A percentile compares a stretch with the other conserved stretches of the same genome.
These are phyloP conservation scores for Sebastes steindachneri DNA, from an alignment of 2,797 vertebrate species.

Conservation along the genomic window DNA sequence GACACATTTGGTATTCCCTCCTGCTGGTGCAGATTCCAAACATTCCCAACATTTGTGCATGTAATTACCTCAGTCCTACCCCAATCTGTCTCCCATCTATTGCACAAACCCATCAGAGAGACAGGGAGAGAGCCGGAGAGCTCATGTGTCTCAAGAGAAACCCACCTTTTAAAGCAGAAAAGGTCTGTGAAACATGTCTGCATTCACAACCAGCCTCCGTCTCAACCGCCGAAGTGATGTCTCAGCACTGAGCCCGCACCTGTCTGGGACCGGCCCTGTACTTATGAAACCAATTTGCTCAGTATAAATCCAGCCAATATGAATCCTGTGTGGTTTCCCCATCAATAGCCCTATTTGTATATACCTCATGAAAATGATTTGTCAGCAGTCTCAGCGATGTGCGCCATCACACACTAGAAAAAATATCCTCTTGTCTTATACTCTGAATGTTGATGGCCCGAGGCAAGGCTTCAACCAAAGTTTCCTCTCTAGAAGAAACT, in stretches of 20 bases:
- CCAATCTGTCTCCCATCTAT: slow-evolving; percentile 13
- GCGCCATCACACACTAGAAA: slow-evolving; percentile 31
- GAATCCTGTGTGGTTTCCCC: slow-evolving; percentile 36
- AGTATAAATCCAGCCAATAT: slow-evolving; percentile 23
- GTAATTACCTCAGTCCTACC: slow-evolving; percentile 21
- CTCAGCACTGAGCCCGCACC: slow-evolving; percentile 50
- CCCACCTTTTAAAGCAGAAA: slow-evolving; percentile 44
- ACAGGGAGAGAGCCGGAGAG: not conserved
- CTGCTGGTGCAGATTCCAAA: slow-evolving; percentile 31
- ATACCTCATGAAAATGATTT: slow-evolving; percentile 51
- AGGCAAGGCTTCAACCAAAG: slow-evolving; percentile 56
- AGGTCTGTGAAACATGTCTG: slow-evolving; percentile 36
- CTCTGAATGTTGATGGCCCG: slow-evolving; percentile 53
- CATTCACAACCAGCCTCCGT: slow-evolving; percentile 44
- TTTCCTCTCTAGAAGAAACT: slow-evolving; percentile 56
- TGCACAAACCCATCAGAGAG: slow-evolving; percentile 13
- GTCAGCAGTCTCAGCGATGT: slow-evolving; percentile 58
- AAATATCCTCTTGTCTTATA: slow-evolving; percentile 44
- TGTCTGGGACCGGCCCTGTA: slow-evolving; percentile 30
- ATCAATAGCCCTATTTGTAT: slow-evolving; percentile 57
- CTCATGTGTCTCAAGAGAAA: slow-evolving; percentile 31
- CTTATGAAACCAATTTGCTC: slow-evolving; percentile 51
- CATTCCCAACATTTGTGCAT: slow-evolving; percentile 47
- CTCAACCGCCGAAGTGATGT: slow-evolving; percentile 35
- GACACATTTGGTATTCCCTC: slow-evolving; percentile 19